phyloP scores from a whole-genome alignment of 2,888 invertebrate genomes.

The Pogonocherus hispidulus region DNA sequence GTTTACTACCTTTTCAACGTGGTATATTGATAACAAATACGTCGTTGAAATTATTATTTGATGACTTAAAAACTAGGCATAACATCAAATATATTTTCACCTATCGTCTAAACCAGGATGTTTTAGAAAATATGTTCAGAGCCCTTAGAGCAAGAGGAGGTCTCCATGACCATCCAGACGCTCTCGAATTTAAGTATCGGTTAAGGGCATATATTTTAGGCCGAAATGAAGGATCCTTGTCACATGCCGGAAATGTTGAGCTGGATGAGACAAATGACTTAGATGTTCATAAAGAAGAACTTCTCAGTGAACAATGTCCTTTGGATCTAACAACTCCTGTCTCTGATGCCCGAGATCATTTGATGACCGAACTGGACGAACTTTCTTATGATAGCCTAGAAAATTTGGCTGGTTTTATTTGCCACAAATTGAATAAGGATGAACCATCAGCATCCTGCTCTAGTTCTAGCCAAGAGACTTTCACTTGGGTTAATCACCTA shows the following conservation, averaged over 20 bases:
- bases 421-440: conserved; percentile 29
- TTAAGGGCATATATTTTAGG: conserved; percentile 49
- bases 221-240: conserved; percentile 38
- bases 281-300: background rate
- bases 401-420: conserved; percentile 49
- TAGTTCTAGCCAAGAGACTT: conserved; percentile 2
- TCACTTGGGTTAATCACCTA: conserved; percentile 44
- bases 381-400: conserved; percentile 48
- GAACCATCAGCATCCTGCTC: conserved; percentile 20
- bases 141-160: conserved; percentile 43
- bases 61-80: conserved; percentile 31
- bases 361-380: conserved; percentile 32
- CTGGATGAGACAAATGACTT: conserved; percentile 38
- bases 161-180: conserved; percentile 48
- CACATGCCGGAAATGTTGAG: conserved; percentile 35
- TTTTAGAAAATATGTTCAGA: conserved; percentile 50
- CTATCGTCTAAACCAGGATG: conserved; percentile 52
- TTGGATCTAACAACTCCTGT: conserved; percentile 4
- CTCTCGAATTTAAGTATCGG: conserved; percentile 50
- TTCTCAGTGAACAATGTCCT: conserved; percentile 16
- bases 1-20: conserved; percentile 51
- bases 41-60: conserved; percentile 15
- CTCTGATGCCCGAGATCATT: background rate
- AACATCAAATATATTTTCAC: conserved; percentile 46
- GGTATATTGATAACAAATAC: conserved; percentile 33